Base-by-base conservation (phyloP, 2,888 invertebrate species). In the Strigamia maritima region DNA sequence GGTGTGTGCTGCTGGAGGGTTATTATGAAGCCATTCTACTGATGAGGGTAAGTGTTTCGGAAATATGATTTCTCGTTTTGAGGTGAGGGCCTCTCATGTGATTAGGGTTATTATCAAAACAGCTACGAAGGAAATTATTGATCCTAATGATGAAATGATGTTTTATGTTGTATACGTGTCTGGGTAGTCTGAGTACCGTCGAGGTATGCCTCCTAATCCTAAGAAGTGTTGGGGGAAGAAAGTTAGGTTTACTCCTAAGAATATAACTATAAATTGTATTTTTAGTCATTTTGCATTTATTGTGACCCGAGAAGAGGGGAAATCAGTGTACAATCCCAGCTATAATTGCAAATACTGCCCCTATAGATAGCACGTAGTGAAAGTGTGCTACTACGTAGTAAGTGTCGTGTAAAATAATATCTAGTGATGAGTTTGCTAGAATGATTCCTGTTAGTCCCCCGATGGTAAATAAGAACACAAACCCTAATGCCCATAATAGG, bases 161-260 rank as follows among this genome's bases (percentile, higher is more conserved):
- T 92, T 92, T 91, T 91, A 92, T 79, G 88, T 84, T 81, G 89
- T 87, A 83, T 89, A 92, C 26, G 88, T 87, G 86, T 92, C 91
- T 0, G 91, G 91, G 79, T 92, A 92, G 85, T 92, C 91, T 2
- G 91, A 90, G 78, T 92, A 92, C 81, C 93, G 92, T 79, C 93
- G 92, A 75, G 92, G 93, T 87, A 93, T 92, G 0, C 91, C 91
- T 35, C 88, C 88, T 87, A 91, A 84, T 78, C 91, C 91, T 86
- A 91, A 85, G 83, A 93, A 93, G 87, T 93, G 92, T 89, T 92
- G 91, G 0, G 93, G 92, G n/a, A 93, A 93, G 86, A 93, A 91
- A 0, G 92, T 93, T 75, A 88, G 92, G 84, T 35, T 35, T 8
- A 35, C 35, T 0, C 35, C 35, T 8, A 35, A 1, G 10, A 35